A percentile compares a stretch with the other conserved stretches of the same genome.
These are phyloP conservation scores for Stichodactyla helianthus DNA, from an alignment of 64 coral and sea anemone species.

Conservation along the genomic window DNA sequence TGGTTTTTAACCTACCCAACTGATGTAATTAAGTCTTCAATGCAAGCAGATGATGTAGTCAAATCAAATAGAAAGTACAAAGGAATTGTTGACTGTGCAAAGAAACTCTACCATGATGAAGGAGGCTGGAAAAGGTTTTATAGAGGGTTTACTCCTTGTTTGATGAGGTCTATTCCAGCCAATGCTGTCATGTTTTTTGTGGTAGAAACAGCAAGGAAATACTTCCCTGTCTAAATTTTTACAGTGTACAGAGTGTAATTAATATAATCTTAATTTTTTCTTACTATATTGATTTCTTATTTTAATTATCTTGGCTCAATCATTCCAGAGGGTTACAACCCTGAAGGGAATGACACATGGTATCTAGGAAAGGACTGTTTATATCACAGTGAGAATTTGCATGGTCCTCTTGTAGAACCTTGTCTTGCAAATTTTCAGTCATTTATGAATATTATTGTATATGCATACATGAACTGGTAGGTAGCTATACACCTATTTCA, in stretches of 20 bases:
- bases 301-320: too few species aligned
- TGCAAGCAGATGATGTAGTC: conserved; percentile 74
- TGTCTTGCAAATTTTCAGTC: too few species aligned
- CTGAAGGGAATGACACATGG: too few species aligned
- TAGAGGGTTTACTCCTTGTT: conserved; percentile 76
- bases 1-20: conserved; percentile 90
- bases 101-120: conserved; percentile 58
- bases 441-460: too few species aligned
- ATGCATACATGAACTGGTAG: too few species aligned
- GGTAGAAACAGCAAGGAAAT: conserved; percentile 84
- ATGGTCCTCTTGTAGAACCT: too few species aligned
- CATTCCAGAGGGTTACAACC: too few species aligned
- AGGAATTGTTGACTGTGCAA: conserved; percentile 68
- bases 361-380: too few species aligned
- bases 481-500: too few species aligned
- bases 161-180: conserved; percentile 82
- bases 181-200: conserved; percentile 77
- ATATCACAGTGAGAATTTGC: too few species aligned
- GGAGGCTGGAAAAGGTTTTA: conserved; percentile 78
- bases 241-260: neutral
- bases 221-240: conserved; percentile 47
- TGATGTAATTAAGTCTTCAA: conserved; percentile 83
- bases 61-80: conserved; percentile 56
- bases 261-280: neutral
- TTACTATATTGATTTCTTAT: too few species aligned